Evolutionary conservation across 1,140 invertebrate genomes (phyloP), one percentile per base, ranked within the genome.

Genomic region (Neotoxoptera formosana): DNA sequence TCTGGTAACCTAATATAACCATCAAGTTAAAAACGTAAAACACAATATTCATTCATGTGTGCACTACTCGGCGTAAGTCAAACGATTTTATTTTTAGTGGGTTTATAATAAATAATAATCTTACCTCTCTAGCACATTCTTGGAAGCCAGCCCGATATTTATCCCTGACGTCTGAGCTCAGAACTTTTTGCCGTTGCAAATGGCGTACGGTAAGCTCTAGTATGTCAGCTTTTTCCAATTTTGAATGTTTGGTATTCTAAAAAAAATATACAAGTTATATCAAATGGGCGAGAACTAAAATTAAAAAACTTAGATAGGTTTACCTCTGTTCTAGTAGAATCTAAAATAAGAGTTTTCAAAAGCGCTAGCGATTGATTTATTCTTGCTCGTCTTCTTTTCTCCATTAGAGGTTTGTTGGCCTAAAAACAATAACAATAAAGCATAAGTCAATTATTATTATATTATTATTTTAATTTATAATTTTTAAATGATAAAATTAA

Each of bases 181-280:
- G 95, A 94, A 96, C 96, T 94, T 97, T 96, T 94, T 97, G 97
- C 94, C 97, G 95, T 94, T 98, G 97, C 93, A 99, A 96, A 95
- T 98, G 97, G 94, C 98, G 96, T 30, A 99, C 98, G 1, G 98
- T 98, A 95, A 99, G 96, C 95, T 99, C 98, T 86, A 99, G 95
- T 94, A 99, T 98, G 95, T 99, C 98, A 30, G 98, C 98, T 95
- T 99, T 99, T 95, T 99, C 98, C 94, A 99, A 95, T 95, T 97
- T 97, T 81, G 97, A 97, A 95, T 97, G 97, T 94, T 97, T 97
- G 84, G 96, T 96, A 95, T 96, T 97, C 95, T 95, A 41, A 94
- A 94, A 89, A 53, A 90, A 47, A 93, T 23, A 51, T 1, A 83
- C 56, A 34, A 36, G 53, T 51, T 7, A 83, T 34, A 30, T 81